phyloP scores from a whole-genome alignment of 2,797 vertebrate genomes.

The Chelonia mydas region DNA sequence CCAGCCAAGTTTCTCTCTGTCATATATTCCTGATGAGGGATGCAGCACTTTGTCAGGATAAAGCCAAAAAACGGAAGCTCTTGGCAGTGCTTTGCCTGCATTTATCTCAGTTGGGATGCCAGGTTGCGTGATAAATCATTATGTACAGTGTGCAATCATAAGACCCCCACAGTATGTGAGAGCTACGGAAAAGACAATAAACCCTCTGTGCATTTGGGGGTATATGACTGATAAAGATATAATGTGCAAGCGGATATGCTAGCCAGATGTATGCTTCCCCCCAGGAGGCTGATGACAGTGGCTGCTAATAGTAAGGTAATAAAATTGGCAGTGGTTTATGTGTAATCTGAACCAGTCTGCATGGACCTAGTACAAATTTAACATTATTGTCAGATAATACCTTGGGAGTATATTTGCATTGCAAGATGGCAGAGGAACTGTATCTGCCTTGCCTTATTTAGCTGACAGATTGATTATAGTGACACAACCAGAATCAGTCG shows the following conservation, averaged over 20 bases:
- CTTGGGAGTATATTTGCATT: background rate
- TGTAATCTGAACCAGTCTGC: constrained; percentile 13
- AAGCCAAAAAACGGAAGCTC: background rate
- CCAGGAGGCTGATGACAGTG: constrained; percentile 29
- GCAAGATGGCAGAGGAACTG: background rate
- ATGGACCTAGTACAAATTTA: background rate
- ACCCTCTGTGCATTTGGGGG: background rate
- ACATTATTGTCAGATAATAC: constrained; percentile 57
- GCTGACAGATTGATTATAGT: background rate
- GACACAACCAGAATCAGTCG: background rate
- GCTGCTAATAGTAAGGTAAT: constrained; percentile 67
- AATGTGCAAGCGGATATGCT: background rate
- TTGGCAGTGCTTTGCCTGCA: background rate
- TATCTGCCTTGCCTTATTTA: background rate
- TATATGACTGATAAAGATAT: background rate
- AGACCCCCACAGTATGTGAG: background rate
- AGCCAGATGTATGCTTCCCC: constrained; percentile 37
- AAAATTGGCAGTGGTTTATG: constrained; percentile 21
- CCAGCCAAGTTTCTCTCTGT: constrained; percentile 14
- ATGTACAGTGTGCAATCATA: accelerated
- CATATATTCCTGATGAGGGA: background rate
- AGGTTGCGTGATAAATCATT: background rate
- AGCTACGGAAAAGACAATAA: background rate
- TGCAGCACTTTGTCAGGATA: background rate
- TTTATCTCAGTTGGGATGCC: background rate